These are phyloP conservation scores for Helicoverpa armigera DNA, from an alignment of 1,140 invertebrate genomes.

Conservation along the genomic window DNA sequence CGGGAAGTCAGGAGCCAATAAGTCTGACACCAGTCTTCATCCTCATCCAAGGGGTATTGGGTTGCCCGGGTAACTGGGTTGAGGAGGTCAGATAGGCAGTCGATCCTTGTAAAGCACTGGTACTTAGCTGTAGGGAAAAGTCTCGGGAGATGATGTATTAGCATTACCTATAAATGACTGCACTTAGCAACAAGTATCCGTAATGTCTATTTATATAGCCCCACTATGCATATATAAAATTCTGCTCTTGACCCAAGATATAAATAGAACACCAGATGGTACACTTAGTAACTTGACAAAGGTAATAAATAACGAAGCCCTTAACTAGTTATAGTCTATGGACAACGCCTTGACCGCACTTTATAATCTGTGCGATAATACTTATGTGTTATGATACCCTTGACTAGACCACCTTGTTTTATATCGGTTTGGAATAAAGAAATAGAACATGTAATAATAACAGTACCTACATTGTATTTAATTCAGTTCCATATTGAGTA, in stretches of 20 bases:
- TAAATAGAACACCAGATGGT: not conserved
- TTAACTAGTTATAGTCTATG: not conserved
- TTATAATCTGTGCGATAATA: not conserved
- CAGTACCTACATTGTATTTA: too few species aligned
- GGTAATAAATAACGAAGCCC: not conserved
- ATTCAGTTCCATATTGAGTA: too few species aligned
- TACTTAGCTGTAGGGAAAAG: too few species aligned
- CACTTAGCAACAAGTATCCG: not conserved
- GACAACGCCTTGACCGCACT: not conserved
- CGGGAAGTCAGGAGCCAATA: too few species aligned
- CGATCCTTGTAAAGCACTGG: too few species aligned
- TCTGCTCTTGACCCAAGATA: not conserved
- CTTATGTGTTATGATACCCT: not conserved
- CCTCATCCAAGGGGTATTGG: too few species aligned
- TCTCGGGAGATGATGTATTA: too few species aligned
- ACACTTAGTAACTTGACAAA: not conserved
- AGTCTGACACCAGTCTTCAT: too few species aligned
- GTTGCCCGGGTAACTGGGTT: too few species aligned
- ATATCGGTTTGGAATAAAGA: not conserved
- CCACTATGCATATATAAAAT: not conserved
- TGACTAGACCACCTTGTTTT: not conserved
- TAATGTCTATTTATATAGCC: not conserved
- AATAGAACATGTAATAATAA: too few species aligned
- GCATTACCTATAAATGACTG: too few species aligned
- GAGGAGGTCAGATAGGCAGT: too few species aligned